Base-by-base conservation (phyloP, 2,113 vertebrate genomes). In the Macrotus californicus region DNA sequence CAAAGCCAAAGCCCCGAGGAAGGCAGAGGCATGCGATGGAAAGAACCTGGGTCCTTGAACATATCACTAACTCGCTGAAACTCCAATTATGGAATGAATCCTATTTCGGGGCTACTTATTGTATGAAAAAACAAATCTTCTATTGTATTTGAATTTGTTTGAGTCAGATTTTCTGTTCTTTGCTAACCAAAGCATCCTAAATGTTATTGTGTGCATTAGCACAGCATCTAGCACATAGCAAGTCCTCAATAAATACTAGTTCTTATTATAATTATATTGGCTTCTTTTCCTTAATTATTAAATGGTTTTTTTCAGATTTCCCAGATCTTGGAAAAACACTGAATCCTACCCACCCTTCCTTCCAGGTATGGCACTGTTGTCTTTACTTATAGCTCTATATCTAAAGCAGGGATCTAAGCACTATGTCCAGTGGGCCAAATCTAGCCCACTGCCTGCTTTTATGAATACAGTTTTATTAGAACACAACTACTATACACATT, bases 291-390 rank as follows among this genome's bases (percentile, higher is more conserved):
- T 81, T 29, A 85, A n/a, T 43, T 87, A 29, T 39, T 75, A 85
- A 84, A 69, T 31, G 12, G n/a, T 61, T 95, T 96, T 70, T 61
- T 95, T 96, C 76, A 56, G 92, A 94, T 79, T 69, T 96, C 61
- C 84, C 36, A 85, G 66, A 83, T 61, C 34, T 87, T 94, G 31
- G 69, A 31, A 67, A 90, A 91, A 91, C 56, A 66, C 50, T 15
- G 41, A 84, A 54, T 73, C 21, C 69, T 76, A 70, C 3, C 22
- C 41, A 88, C 5, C 3, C 21, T 52, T 41, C 2, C 16, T 52
- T 56, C 46, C 39, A 77, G 61, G 29, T 22, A 69, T 80, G 16
- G 50, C 50, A 48, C 48, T 52, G 24, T 59, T 48, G 21, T 96
- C 75, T 75, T 82, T 83, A 29, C 31, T 48, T 76, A 31, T 6